Evolutionary conservation across 2,113 vertebrate species (phyloP), one percentile per base, ranked within the genome.

Genomic region (cattle (Bos taurus)): DNA sequence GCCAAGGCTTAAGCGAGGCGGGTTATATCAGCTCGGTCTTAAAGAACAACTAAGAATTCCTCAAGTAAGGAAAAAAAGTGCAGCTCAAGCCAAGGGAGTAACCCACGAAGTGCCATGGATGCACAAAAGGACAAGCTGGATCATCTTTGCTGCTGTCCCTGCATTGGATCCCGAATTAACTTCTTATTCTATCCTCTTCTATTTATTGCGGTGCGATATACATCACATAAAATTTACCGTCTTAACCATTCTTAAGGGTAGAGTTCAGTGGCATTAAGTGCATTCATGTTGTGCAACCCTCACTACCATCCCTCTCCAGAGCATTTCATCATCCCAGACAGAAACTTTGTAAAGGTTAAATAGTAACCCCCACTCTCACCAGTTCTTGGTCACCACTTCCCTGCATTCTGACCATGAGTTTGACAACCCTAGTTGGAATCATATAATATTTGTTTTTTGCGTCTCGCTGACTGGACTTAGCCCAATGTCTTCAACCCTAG

Each of bases 91-190:
- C 25, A 56, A 80, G 21, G 2, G 11, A 54, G 26, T 2, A 30
- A 36, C 13, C 5, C 7, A 7, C 7, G 7, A 26, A 59, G 33
- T 7, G 21, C 4, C 10, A 6, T 0, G 33, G 52, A 57, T 21
- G 14, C 33, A 8, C 11, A 10, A 3, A 71, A 43, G 28, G 10
- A 28, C 11, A 59, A 16, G 57, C 12, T 40, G 26, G 4, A 1
- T 46, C 25, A 3, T 9, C 23, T n/a, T 43, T 46, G 62, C 33
- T 33, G 43, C 46, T 71, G 43, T 10, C n/a, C 30, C 11, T 21
- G 43, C 0, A 0, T 0, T 1, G 13, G 5, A 30, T 77, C 17
- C 13, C 28, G n/a, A 13, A 33, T 12, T 11, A 23, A 56, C 2
- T n/a, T 54, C 59, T 54, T 33, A 36, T 82, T 43, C 77, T n/a